phyloP scores from a whole-genome alignment of 2,888 invertebrate genomes.

The Melipona beecheii region DNA sequence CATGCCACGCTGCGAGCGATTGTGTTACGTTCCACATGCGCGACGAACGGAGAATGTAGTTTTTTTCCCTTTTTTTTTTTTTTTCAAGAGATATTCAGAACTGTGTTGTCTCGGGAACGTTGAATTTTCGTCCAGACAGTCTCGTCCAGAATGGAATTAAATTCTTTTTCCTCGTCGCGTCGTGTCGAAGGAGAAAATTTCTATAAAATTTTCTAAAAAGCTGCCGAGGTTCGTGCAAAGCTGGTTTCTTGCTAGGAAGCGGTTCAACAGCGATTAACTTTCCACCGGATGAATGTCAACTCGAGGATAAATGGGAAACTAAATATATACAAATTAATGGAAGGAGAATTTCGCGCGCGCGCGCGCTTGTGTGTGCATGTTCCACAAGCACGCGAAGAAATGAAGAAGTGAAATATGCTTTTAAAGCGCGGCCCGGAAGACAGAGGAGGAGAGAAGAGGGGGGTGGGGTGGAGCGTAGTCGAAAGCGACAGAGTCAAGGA shows the following conservation, averaged over 20 bases:
- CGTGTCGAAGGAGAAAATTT: background rate
- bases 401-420: constrained; percentile 15
- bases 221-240: background rate
- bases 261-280: background rate
- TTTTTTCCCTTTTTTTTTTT: no score
- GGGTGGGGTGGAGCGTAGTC: background rate
- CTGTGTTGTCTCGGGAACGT: no score
- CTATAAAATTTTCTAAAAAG: background rate
- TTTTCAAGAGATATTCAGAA: no score
- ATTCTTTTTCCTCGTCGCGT: no score
- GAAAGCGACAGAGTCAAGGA: constrained; percentile 11
- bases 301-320: background rate
- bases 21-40: background rate
- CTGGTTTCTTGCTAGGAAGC: background rate
- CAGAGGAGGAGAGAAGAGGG: background rate
- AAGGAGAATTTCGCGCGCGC: background rate
- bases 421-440: constrained; percentile 1
- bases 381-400: background rate
- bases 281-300: background rate
- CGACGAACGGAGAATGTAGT: background rate
- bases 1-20: background rate
- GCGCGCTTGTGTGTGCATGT: background rate
- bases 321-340: constrained; percentile 5
- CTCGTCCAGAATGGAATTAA: no score
- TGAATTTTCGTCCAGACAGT: no score